Conservation (phyloP, 2,113 vertebrate species). For the Prolemur simus region DNA sequence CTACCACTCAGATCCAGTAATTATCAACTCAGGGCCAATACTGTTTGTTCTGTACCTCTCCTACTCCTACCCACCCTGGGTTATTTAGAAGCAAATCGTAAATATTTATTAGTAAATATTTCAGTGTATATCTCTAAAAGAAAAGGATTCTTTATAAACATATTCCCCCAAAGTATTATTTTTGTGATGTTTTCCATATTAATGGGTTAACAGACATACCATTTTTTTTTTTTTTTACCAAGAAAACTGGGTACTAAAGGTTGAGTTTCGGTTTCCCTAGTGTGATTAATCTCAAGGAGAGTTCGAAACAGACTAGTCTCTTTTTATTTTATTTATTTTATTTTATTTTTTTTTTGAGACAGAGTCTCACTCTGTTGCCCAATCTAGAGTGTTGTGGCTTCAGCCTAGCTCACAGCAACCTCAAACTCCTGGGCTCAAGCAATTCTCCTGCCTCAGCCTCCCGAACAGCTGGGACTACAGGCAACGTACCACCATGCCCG, state of each 20-base stretch:
- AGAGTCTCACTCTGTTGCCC: no score
- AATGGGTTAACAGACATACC: not conserved
- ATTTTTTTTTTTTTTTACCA: not conserved
- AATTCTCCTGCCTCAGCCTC: no score
- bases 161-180: not conserved
- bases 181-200: slow-evolving; percentile 18
- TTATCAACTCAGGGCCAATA: not conserved
- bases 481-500: no score
- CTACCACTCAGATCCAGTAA: not conserved
- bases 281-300: not conserved
- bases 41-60: not conserved
- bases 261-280: not conserved
- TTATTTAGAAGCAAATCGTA: slow-evolving; percentile 17
- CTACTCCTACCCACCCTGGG: not conserved
- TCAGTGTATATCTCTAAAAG: not conserved
- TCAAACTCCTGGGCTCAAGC: no score
- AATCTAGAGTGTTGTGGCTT: no score
- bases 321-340: no score
- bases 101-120: not conserved
- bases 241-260: not conserved
- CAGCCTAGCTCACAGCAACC: no score
- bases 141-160: slow-evolving; percentile 19
- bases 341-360: no score
- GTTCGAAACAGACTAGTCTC: not conserved
- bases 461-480: no score